Percentiles rank a stretch among this genome's conserved stretches.
Evolutionary conservation across 2,888 invertebrate genomes (phyloP).

Genomic region (Hypena proboscidalis): DNA sequence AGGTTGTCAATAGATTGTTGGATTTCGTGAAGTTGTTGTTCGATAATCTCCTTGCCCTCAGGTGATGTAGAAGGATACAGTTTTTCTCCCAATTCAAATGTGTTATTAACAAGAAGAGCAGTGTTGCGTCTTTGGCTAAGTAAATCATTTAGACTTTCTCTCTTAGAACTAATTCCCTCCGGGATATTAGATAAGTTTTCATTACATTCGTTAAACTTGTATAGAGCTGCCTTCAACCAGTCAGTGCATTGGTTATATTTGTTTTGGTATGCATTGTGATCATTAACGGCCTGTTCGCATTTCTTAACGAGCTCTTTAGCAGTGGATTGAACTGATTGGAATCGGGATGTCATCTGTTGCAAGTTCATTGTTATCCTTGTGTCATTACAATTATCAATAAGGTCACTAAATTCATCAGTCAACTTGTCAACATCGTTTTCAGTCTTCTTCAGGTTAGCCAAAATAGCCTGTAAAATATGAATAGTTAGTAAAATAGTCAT

Average conservation of each 20-base stretch:
- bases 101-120: constrained; percentile 91
- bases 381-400: constrained; percentile 94
- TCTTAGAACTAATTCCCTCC: constrained; percentile 88
- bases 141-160: constrained; percentile 89
- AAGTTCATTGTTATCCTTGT: constrained; percentile 94
- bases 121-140: constrained; percentile 91
- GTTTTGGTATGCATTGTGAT: constrained; percentile 92
- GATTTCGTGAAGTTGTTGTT: constrained; percentile 92
- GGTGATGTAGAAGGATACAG: constrained; percentile 93
- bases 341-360: constrained; percentile 95
- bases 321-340: constrained; percentile 95
- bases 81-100: constrained; percentile 95
- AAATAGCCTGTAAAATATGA: constrained; percentile 86
- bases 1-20: constrained; percentile 93
- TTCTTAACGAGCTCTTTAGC: constrained; percentile 96
- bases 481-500: constrained; percentile 17
- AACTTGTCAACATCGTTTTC: constrained; percentile 95
- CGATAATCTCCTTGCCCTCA: constrained; percentile 94
- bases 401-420: constrained; percentile 93
- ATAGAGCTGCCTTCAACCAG: constrained; percentile 91
- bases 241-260: constrained; percentile 94
- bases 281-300: constrained; percentile 94
- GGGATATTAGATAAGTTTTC: constrained; percentile 87
- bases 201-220: constrained; percentile 88
- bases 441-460: constrained; percentile 91